Conservation (phyloP, 1,140 invertebrate genomes). For the Sesamia nonagrioides region DNA sequence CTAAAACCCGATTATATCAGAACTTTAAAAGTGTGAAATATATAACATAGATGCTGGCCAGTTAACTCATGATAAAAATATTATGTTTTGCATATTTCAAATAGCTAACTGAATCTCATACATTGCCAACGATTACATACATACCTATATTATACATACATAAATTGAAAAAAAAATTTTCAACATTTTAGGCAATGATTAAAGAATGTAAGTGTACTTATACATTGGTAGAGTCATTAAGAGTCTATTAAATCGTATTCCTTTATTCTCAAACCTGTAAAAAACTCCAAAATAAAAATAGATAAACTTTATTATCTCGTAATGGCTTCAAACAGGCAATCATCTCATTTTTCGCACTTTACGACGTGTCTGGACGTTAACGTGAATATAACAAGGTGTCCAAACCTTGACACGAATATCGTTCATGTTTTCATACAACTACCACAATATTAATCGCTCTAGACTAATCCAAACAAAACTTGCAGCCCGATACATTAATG, state of each 20-base stretch:
- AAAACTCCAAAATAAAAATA: constrained; percentile 20
- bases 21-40: constrained; percentile 24
- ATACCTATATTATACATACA: too few relatives aligned
- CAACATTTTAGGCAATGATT: not conserved
- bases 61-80: constrained; percentile 40
- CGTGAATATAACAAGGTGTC: constrained; percentile 62
- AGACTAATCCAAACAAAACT: constrained; percentile 55
- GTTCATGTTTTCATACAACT: constrained; percentile 62
- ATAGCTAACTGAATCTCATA: constrained; percentile 25
- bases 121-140: constrained; percentile 39
- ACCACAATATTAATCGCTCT: constrained; percentile 65
- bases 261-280: constrained; percentile 40
- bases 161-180: too few relatives aligned
- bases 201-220: not conserved
- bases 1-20: not conserved
- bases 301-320: constrained; percentile 36
- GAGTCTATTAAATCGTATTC: constrained; percentile 23
- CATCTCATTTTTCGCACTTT: constrained; percentile 28
- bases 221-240: constrained; percentile 28
- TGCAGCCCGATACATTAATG: constrained; percentile 52
- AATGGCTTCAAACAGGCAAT: constrained; percentile 36
- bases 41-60: constrained; percentile 8
- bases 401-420: constrained; percentile 73
- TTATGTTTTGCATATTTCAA: constrained; percentile 29
- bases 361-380: constrained; percentile 33